Percentiles rank a stretch among this genome's conserved stretches.
Evolutionary conservation across 1,140 invertebrate genomes (phyloP).

Genomic region (silkworm (Bombyx mori)): DNA sequence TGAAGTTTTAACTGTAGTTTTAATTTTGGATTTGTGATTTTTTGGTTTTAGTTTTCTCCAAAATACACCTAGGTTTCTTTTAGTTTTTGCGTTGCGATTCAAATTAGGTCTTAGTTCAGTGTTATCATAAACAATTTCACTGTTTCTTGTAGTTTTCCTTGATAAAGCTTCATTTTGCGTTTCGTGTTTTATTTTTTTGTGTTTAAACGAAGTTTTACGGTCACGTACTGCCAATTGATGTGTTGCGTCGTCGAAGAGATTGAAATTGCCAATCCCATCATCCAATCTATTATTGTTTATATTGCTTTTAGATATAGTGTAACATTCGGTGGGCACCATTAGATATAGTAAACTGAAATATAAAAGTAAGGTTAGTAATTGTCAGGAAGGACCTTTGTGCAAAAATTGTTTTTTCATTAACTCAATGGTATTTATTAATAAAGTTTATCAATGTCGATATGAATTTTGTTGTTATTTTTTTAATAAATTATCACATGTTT

Average conservation of each 20-base stretch:
- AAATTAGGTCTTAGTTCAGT: not conserved
- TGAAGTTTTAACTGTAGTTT: too few relatives aligned
- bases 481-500: too few relatives aligned
- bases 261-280: slow-evolving; percentile 19
- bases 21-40: not conserved
- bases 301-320: slow-evolving; percentile 54
- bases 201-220: not conserved
- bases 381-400: too few relatives aligned
- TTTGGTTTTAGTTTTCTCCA: slow-evolving; percentile 17
- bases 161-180: too few relatives aligned
- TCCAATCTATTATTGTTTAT: slow-evolving; percentile 21
- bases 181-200: slow-evolving; percentile 2
- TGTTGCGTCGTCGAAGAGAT: slow-evolving; percentile 13
- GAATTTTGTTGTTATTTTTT: too few relatives aligned
- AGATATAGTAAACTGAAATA: slow-evolving; percentile 57
- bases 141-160: too few relatives aligned
- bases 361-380: too few relatives aligned
- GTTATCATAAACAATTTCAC: too few relatives aligned
- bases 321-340: slow-evolving; percentile 44
- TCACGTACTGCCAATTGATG: slow-evolving; percentile 11
- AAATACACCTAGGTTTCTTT: slow-evolving; percentile 6
- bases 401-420: too few relatives aligned
- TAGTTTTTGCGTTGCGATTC: slow-evolving; percentile 6
- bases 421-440: too few relatives aligned
- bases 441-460: too few relatives aligned